Evolutionary conservation across 2,797 vertebrate species (phyloP), one percentile per base, ranked within the genome.

Genomic region (Pelodytes ibericus): DNA sequence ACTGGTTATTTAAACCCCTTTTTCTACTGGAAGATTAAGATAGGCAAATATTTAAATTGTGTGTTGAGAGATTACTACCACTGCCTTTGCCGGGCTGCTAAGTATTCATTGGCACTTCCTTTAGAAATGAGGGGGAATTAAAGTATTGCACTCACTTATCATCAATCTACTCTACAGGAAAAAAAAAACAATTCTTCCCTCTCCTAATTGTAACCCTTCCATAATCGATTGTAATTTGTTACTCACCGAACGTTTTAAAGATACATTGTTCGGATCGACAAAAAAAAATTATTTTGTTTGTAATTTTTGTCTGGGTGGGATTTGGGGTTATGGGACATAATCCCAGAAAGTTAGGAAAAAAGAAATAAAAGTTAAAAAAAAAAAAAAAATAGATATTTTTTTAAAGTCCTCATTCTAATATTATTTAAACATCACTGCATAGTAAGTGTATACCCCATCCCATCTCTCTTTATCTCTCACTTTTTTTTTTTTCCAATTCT

Each of bases 401-500:
- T 69, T 74, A 56, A 73, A 56, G 49, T 74, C 64, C 69, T 61
- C 27, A 18, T 68, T 63, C 64, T 73, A 68, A 78, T 70, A 11
- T 79, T 78, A 78, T 68, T 78, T 74, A 79, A 79, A 59, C 77
- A 66, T 74, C 57, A 62, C 27, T 33, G 53, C 57, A 58, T 79
- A 41, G 64, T 68, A 57, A 41, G 51, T 69, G 71, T 78, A 44
- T 44, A 56, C 4, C 44, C 39, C 24, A 36, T 67, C 1, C 41
- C 41, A 10, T 16, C 13, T 16, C 15, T 44, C 18, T 44, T 44
- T 3, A 44, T 36, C 13, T 36, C 13, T 36, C 13, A 5, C 13
- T 36, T 65, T 65, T 71, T 64, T 41, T 47, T 65, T 65, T 24
- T 47, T 53, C 20, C 53, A 20, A 44, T 79, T 44, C 30, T 79